Conservation (phyloP, 2,113 vertebrate species). For the Bubo blakistoni region DNA sequence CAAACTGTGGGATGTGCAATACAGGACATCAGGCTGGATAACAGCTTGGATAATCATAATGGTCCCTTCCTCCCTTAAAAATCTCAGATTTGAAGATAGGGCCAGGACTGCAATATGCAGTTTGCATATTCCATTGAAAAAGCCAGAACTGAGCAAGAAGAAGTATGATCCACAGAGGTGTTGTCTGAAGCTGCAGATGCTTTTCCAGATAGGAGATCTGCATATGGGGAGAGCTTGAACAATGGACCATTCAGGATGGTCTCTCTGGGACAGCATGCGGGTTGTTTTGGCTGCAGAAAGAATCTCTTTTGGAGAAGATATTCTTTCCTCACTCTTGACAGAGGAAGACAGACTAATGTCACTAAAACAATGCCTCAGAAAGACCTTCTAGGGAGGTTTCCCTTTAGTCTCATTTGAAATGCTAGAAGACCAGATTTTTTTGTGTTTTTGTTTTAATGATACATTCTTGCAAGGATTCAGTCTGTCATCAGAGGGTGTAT, state of each 20-base stretch:
- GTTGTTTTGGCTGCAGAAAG: constrained; percentile 18
- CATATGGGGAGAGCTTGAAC: constrained; percentile 3
- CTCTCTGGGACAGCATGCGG: not conserved
- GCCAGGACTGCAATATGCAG: not conserved
- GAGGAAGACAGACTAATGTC: constrained; percentile 29
- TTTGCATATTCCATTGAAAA: not conserved
- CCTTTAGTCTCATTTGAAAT: constrained; percentile 27
- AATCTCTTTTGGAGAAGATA: constrained; percentile 54
- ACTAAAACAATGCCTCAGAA: constrained; percentile 50
- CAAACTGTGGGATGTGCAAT: not conserved
- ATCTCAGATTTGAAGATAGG: not conserved
- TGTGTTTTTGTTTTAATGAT: constrained; percentile 3
- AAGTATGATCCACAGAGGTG: not conserved
- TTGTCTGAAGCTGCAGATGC: constrained; percentile 13
- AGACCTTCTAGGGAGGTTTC: constrained; percentile 32
- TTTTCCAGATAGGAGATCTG: constrained; percentile 60
- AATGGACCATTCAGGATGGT: constrained; percentile 36
- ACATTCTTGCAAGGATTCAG: constrained; percentile 28
- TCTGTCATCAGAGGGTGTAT: constrained; percentile 31
- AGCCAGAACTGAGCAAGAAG: not conserved
- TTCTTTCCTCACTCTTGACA: constrained; percentile 43
- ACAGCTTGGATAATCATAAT: not conserved
- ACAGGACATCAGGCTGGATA: not conserved
- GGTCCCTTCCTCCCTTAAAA: not conserved
- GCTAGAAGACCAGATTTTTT: not conserved